Evolutionary conservation across 1,140 invertebrate species (phyloP).

Genomic region (fruit fly (Drosophila melanogaster)): Release_6_plus_ISO1_MT NT_033777.3:8375001-8375500

Average conservation of each 20-base stretch:
- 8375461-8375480: constrained; percentile 22
- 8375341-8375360: not conserved
- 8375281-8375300: not conserved
- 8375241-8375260: not conserved
- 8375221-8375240: constrained; percentile 9
- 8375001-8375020: constrained; percentile 75
- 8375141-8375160: constrained; percentile 42
- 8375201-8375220: constrained; percentile 40
- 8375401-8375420: constrained; percentile 6
- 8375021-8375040: constrained; percentile 47
- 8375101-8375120: constrained; percentile 64
- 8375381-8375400: constrained; percentile 14
- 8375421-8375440: constrained; percentile 25
- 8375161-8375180: constrained; percentile 56
- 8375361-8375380: constrained; percentile 21
- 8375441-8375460: constrained; percentile 35
- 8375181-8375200: constrained; percentile 43
- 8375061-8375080: constrained; percentile 12
- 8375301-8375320: constrained; percentile 28
- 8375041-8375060: not conserved
- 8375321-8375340: constrained; percentile 5
- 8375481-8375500: constrained; percentile 25
- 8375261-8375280: constrained; percentile 13
- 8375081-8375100: constrained; percentile 17
- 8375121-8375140: constrained; percentile 50